Base-by-base conservation (phyloP, 2,797 vertebrate species). In the Alauda arvensis region DNA sequence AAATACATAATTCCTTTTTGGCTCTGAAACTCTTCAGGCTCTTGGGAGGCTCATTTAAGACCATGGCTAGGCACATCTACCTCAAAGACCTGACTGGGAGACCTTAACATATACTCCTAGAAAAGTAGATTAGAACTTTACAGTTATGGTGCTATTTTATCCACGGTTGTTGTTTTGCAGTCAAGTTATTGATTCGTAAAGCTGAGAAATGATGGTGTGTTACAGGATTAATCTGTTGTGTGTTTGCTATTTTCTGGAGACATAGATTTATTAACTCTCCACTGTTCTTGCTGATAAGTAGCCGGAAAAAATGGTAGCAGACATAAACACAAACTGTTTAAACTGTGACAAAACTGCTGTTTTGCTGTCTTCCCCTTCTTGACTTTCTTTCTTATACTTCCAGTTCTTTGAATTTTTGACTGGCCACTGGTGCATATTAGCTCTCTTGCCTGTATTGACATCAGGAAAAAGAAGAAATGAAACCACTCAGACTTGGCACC, bases 211-310 rank as follows among this genome's bases (percentile, higher is more conserved):
- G 67, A 61, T 63, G 33, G 39, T 45, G 33, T 75, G 89, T 87
- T 94, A 59, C 45, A 89, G 66, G 69, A 76, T 91, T 93, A 88
- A 70, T 93, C 55, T 78, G 49, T 65, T 79, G 29, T 69, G 43
- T 17, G 2, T 63, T 78, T 81, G 28, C 14, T 61, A 6, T 51
- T 80, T 80, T 74, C 57, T 55, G 45, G 39, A 72, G 48, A 46
- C 1, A 1, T 9, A 77, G 49, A 55, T 77, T 79, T 72, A 80
- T 34, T 56, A 71, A 83, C 18, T 31, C 20, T 66, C 19, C 3
- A 20, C 9, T 45, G 49, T 76, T 68, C 28, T 89, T 67, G 20
- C 29, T 51, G 52, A 60, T 57, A 92, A 81, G 29, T 77, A 76
- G 14, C 24, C 70, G 26, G 60, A 60, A 82, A 75, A 88, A 57